phyloP scores from a whole-genome alignment of 2,113 vertebrate species.

The Oceanodroma tethys region DNA sequence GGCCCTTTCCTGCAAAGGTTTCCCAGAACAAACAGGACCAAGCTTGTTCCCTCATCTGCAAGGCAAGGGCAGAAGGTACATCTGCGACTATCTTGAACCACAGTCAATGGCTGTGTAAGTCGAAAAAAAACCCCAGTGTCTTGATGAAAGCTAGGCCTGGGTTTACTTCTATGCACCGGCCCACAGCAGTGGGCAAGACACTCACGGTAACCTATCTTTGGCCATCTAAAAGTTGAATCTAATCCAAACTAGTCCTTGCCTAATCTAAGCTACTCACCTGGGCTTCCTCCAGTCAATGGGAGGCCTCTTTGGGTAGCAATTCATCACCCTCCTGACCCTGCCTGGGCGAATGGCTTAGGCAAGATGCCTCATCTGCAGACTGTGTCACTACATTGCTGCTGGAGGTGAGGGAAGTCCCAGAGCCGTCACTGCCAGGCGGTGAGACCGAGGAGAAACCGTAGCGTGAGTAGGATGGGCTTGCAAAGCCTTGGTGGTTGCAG shows the following conservation, averaged over 20 bases:
- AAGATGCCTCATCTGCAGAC: neutral
- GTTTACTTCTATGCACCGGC: neutral
- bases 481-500: neutral
- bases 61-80: neutral
- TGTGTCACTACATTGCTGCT: neutral
- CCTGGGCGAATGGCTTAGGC: neutral
- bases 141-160: neutral
- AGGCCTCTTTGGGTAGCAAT: neutral
- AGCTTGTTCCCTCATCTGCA: neutral
- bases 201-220: neutral
- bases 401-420: neutral
- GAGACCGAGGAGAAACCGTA: neutral
- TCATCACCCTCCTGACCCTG: too few relatives aligned
- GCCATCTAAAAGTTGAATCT: neutral
- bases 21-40: neutral
- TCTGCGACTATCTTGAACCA: neutral
- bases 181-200: neutral
- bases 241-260: neutral
- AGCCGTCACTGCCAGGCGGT: neutral
- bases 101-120: neutral
- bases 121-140: neutral
- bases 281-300: neutral
- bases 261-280: neutral
- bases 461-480: neutral
- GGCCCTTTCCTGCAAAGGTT: neutral